Base-by-base conservation (phyloP, 2,113 vertebrate species). In the Monopterus albus region DNA sequence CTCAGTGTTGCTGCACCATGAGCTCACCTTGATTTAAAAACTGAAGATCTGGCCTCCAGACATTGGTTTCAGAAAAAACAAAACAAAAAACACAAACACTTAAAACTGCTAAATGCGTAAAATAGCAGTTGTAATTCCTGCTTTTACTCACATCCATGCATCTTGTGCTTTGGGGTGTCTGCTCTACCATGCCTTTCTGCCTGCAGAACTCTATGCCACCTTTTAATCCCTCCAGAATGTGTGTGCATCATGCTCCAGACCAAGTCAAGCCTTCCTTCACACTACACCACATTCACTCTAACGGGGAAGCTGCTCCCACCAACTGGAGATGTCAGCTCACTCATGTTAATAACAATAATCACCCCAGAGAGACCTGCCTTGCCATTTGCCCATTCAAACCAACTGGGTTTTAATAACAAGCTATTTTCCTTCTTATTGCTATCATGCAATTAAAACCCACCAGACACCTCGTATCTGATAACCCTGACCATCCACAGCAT, bases 301-400 rank as follows among this genome's bases (percentile, higher is more conserved):
- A 64, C 67, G 25, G 66, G 60, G 64, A 78, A 83, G 79, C 71
- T 71, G 82, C 59, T 84, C 73, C 84, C 85, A 84, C 91, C 89
- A 86, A 84, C 68, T 66, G 50, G 1, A 79, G 76, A 86, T 85
- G 87, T 87, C 86, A 87, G 86, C 77, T 83, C 88, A 75, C 78
- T 91, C 88, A 72, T 64, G 77, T 45, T 91, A 92, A 92, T 91
- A 89, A 90, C 87, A 89, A 90, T 90, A 90, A 93, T 92, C 82
- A 85, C 84, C 77, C 75, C 28, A 15, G 72, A 82, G 81, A 82
- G 81, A 81, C 73, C 85, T 56, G 63, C 75, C 59, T 71, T 78
- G 78, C 75, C 76, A 50, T 72, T 88, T 35, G 40, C 58, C 69
- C 83, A 78, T 77, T 79, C 52, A 77, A 70, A 83, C 84, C 77